A percentile compares a stretch with the other conserved stretches of the same genome.
Evolutionary conservation across 2,888 invertebrate genomes (phyloP).

Genomic region (Plebejus argus): DNA sequence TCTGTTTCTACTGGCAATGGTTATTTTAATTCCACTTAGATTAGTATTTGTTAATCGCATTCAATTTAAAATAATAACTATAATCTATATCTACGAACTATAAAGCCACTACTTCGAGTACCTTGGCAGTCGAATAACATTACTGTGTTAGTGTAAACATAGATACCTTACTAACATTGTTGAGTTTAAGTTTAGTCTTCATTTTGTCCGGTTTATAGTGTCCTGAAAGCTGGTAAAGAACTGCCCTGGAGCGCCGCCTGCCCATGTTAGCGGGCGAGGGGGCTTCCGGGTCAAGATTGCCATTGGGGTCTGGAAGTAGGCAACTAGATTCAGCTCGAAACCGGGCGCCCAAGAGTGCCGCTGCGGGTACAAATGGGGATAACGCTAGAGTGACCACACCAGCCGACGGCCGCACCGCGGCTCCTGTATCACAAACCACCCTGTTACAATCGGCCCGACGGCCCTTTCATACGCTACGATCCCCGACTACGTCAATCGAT

Average conservation of each 20-base stretch:
- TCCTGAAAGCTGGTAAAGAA: slow-evolving; percentile 97
- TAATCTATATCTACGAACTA: not conserved
- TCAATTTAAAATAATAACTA: not conserved
- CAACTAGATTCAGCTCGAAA: slow-evolving; percentile 90
- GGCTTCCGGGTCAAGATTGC: slow-evolving; percentile 89
- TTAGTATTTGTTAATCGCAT: not conserved
- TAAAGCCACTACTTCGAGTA: not conserved
- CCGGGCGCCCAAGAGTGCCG: slow-evolving; percentile 89
- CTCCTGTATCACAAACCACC: slow-evolving; percentile 79
- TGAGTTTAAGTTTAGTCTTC: slow-evolving; percentile 95
- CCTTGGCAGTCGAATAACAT: not conserved
- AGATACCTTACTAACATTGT: slow-evolving; percentile 89
- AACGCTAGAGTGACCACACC: slow-evolving; percentile 82
- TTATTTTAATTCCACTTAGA: not conserved
- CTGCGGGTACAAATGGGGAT: slow-evolving; percentile 85
- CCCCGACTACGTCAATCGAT: not conserved
- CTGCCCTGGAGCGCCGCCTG: slow-evolving; percentile 94
- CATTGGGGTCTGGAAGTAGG: slow-evolving; percentile 91
- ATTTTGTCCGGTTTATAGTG: slow-evolving; percentile 97
- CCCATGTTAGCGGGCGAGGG: slow-evolving; percentile 94
- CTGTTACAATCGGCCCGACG: slow-evolving; percentile 58
- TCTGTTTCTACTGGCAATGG: not conserved
- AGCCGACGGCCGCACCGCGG: slow-evolving; percentile 81
- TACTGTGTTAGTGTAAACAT: slow-evolving; percentile 9
- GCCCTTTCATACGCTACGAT: slow-evolving; percentile 41